phyloP scores from a whole-genome alignment of 1,140 invertebrate genomes.

The Metaphire vulgaris region DNA sequence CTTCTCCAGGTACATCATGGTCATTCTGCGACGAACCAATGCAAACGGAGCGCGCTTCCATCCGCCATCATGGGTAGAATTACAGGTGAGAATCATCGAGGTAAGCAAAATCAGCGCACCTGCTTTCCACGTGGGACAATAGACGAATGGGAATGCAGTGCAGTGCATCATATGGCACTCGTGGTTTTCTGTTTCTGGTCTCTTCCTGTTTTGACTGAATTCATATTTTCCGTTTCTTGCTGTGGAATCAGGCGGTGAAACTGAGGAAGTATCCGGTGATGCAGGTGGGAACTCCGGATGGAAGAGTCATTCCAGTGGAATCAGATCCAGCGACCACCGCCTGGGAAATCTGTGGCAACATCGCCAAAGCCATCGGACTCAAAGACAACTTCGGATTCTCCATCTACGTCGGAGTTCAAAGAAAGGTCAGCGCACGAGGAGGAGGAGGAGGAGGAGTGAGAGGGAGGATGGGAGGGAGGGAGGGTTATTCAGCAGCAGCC shows the following conservation, averaged over 20 bases:
- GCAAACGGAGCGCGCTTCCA: slow-evolving; percentile 42
- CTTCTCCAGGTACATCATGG: slow-evolving; percentile 18
- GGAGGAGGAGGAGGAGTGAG: too few relatives aligned
- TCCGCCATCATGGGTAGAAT: slow-evolving; percentile 47
- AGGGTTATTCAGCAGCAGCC: too few relatives aligned
- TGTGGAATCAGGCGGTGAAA: neutral
- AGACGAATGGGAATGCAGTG: too few relatives aligned
- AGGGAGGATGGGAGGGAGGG: too few relatives aligned
- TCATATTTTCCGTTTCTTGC: too few relatives aligned
- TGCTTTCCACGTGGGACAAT: too few relatives aligned
- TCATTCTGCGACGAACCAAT: slow-evolving; percentile 38
- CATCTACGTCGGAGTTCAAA: slow-evolving; percentile 35
- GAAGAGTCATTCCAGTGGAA: slow-evolving; percentile 39
- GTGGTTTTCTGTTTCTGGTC: too few relatives aligned
- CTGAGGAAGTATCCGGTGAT: neutral
- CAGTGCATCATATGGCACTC: too few relatives aligned
- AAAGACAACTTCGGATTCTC: slow-evolving; percentile 43
- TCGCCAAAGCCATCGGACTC: slow-evolving; percentile 38
- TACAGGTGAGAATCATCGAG: slow-evolving; percentile 40
- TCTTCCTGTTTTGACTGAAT: too few relatives aligned
- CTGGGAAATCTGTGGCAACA: slow-evolving; percentile 39
- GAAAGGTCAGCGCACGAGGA: neutral
- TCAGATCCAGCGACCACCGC: slow-evolving; percentile 44
- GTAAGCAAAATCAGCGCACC: too few relatives aligned
- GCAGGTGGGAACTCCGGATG: slow-evolving; percentile 30